Conservation (phyloP, 1,140 invertebrate genomes). For the Brachionus calyciflorus region DNA sequence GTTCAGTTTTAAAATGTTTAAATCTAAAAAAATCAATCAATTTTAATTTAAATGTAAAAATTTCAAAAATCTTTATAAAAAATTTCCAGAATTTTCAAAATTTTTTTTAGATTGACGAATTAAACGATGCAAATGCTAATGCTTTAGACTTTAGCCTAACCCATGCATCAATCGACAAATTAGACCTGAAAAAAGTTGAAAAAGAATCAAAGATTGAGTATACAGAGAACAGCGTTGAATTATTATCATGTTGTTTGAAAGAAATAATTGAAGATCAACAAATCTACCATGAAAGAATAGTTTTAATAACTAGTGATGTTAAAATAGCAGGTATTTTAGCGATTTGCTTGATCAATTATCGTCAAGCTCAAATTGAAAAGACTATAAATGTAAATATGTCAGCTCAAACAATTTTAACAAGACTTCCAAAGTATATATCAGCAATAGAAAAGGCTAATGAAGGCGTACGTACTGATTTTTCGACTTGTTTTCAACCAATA, state of each 20-base stretch:
- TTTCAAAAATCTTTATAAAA: background rate
- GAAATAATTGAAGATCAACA: conserved; percentile 1
- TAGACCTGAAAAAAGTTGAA: background rate
- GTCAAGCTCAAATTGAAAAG: conserved; percentile 18
- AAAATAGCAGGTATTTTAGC: background rate
- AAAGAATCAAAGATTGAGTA: background rate
- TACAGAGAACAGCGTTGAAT: background rate
- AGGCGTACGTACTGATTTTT: background rate
- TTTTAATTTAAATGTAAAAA: conserved; percentile 12
- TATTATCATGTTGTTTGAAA: background rate
- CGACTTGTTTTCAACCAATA: background rate
- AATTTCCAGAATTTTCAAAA: background rate
- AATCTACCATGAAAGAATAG: background rate
- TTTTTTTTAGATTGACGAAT: conserved; percentile 11
- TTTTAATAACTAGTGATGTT: conserved; percentile 7
- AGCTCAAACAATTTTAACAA: background rate
- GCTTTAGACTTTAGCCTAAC: background rate
- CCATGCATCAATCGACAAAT: background rate
- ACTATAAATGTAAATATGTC: conserved; percentile 43
- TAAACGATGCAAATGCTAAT: conserved; percentile 1
- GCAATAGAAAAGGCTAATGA: background rate
- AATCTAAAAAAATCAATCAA: background rate
- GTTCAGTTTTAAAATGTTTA: background rate
- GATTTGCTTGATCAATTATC: background rate
- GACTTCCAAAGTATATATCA: background rate